These are phyloP conservation scores for Acanthisitta chloris DNA, from an alignment of 2,113 vertebrate genomes.

Conservation along the genomic window DNA sequence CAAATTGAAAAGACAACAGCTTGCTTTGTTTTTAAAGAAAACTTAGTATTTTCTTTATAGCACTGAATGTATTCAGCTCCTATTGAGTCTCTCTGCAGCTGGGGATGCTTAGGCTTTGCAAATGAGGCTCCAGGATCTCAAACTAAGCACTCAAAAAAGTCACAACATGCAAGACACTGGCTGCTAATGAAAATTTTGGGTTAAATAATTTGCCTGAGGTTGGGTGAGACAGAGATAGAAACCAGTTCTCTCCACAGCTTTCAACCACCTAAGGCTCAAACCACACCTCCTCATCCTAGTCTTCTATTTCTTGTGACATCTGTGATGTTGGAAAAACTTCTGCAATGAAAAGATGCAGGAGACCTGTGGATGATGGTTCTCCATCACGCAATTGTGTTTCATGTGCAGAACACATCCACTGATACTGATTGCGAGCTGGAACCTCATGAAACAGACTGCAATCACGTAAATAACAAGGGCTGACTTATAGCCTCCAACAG, in stretches of 20 bases:
- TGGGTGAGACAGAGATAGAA: background rate
- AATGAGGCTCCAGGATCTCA: background rate
- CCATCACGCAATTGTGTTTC: background rate
- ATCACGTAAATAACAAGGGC: background rate
- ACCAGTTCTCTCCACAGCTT: background rate
- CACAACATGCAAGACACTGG: background rate
- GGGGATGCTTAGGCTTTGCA: conserved; percentile 3
- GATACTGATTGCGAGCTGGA: background rate
- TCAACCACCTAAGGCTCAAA: background rate
- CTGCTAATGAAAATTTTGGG: background rate
- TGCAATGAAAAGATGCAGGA: background rate
- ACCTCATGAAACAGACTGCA: background rate
- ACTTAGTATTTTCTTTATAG: background rate
- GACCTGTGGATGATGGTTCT: background rate
- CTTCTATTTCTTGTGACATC: background rate
- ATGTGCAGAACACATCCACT: background rate
- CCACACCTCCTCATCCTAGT: background rate
- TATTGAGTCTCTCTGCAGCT: conserved; percentile 15
- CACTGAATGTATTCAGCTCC: background rate
- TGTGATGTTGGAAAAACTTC: background rate
- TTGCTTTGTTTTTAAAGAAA: conserved; percentile 30
- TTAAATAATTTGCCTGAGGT: background rate
- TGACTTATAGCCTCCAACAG: background rate
- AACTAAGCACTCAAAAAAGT: background rate
- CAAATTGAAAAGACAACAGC: background rate